phyloP scores from a whole-genome alignment of 1,140 invertebrate genomes.

The Magallana angulata region DNA sequence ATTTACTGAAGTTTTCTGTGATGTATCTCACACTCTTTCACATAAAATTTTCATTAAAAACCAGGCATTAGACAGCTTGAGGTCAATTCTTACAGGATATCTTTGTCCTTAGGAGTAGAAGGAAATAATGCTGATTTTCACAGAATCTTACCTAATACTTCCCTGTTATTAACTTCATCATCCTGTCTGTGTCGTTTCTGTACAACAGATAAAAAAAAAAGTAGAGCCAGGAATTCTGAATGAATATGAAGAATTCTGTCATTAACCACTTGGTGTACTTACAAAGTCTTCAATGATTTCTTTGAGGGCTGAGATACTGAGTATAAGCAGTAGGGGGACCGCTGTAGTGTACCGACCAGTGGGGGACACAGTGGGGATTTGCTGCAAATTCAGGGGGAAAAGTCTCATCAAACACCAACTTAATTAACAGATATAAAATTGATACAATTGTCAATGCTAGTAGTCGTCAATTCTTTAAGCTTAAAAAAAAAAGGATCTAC shows the following conservation, averaged over 20 bases:
- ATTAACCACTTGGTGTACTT: constrained; percentile 77
- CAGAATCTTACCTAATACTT: constrained; percentile 69
- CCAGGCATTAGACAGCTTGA: no score
- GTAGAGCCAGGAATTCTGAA: not conserved
- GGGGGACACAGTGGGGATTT: constrained; percentile 80
- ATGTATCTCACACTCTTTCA: no score
- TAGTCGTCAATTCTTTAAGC: no score
- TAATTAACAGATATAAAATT: not conserved
- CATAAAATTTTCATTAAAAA: no score
- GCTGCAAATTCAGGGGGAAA: constrained; percentile 67
- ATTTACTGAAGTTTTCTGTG: no score
- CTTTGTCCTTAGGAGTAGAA: no score
- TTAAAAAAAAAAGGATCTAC: no score
- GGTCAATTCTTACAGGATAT: no score
- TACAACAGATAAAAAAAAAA: not conserved
- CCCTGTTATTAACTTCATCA: constrained; percentile 76
- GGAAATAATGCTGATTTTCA: no score
- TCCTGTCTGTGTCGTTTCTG: constrained; percentile 79
- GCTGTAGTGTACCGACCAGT: constrained; percentile 85
- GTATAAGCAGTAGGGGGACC: constrained; percentile 87
- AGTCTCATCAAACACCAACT: not conserved
- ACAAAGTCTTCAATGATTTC: constrained; percentile 97
- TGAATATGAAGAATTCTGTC: not conserved
- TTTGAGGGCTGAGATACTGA: constrained; percentile 97
- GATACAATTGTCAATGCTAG: not conserved